Base-by-base conservation (phyloP, 2,113 vertebrate genomes). In the Oxygymnocypris stewartii region DNA sequence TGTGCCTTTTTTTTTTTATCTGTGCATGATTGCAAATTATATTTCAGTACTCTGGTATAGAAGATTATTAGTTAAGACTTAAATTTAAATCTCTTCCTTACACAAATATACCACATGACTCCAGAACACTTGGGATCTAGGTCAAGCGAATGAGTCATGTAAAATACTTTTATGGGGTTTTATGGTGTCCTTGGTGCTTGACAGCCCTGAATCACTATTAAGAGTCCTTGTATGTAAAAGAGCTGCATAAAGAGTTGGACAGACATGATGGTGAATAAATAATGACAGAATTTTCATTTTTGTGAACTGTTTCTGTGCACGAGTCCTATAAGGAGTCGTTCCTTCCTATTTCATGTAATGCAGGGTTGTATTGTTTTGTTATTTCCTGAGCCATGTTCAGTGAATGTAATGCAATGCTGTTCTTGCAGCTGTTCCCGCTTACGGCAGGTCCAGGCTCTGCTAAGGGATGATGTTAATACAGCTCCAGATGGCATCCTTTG, bases 401-500 rank as follows among this genome's bases (percentile, higher is more conserved):
- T 54, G 44, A 47, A 35, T 86, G 8, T 81, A 69, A 54, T 89
- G 89, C 86, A 92, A 25, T 87, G 77, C 35, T 76, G 25, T 87
- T 40, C 79, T 86, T 93, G 31, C 93, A 99, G 98, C 88, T 97
- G 97, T 88, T 95, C 95, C 90, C 97, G 97, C 59, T 94, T 99
- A 89, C 94, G 96, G 57, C 96, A 96, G 88, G 93, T 99, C 67
- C 98, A 99, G 91, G 94, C 92, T 63, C 95, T 99, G 89, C 93
- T 99, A 84, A 92, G 90, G 2, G 95, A 94, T 75, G 95, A 94
- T 87, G 96, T 92, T 90, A 94, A 95, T 87, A 91, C 95, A 85
- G 92, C 90, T 25, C 96, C 97, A 0, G 97, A 99, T 84, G 97
- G 96, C 74, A 96, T 99, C 90, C 95, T 99, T 84, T 99, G 97